phyloP scores from a whole-genome alignment of 1,140 invertebrate genomes.

The Polyergus mexicanus region DNA sequence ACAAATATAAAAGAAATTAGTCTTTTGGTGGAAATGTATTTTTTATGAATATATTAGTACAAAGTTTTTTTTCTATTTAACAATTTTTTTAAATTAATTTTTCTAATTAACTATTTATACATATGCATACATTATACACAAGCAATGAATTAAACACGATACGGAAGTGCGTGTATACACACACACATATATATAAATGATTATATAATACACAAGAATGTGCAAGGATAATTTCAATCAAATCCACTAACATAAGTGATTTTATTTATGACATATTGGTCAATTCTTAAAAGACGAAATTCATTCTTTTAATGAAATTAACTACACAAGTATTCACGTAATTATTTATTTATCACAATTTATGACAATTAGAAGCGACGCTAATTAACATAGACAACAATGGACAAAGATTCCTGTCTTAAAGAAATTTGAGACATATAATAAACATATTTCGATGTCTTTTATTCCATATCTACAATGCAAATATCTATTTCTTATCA shows the following conservation, averaged over 20 bases:
- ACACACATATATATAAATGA: background rate
- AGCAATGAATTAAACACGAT: no score
- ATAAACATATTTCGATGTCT: background rate
- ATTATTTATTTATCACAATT: constrained; percentile 8
- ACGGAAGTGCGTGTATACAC: no score
- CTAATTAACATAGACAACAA: background rate
- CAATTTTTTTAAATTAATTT: no score
- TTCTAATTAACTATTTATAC: no score
- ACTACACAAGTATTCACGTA: background rate
- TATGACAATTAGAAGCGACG: background rate
- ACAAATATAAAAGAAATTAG: no score
- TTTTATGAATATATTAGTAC: no score
- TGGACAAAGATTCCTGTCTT: background rate
- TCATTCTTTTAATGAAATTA: background rate
- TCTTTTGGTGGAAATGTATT: no score
- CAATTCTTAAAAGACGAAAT: background rate
- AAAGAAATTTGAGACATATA: constrained; percentile 4
- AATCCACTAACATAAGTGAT: background rate
- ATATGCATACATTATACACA: no score
- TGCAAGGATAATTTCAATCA: background rate
- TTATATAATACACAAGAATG: background rate
- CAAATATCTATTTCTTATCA: constrained; percentile 7
- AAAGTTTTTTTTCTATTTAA: no score
- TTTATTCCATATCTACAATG: background rate
- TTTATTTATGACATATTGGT: background rate